Base-by-base conservation (phyloP, 2,888 invertebrate species). In the Drosophila anceps region DNA sequence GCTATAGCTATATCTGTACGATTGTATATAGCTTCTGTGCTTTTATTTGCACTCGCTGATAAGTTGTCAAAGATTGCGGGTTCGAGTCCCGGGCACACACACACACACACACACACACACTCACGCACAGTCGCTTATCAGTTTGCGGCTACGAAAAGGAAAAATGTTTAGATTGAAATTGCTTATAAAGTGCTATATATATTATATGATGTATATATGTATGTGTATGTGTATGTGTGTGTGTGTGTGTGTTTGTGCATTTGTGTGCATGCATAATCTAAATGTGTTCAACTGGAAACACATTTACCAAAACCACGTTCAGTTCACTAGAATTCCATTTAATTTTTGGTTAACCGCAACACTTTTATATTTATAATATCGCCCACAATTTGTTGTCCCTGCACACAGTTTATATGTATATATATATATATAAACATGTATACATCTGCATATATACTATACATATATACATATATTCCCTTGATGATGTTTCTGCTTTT, bases 91-190 rank as follows among this genome's bases (percentile, higher is more conserved):
- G 10, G 18, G 3, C 35, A 13, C 9, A 12, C 50, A 27, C 41
- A 53, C 33, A 15, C 15, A 37, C 2, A 41, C n/a, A n/a, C 9
- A 35, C 0, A 35, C 12, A 20, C 13, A 44, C 7, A 44, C 13
- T 20, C 7, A 44, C 39, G 44, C 31, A 78, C 78, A 76, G 73
- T 73, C 61, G 79, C 79, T 76, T 76, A 76, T 76, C 76, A 76
- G 69, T 74, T 37, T 68, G 62, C 43, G 62, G 67, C 66, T 41
- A 61, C 58, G 27, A 39, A 39, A 33, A 39, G 63, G 51, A 31
- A 44, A 44, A 46, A 35, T 73, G 63, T 60, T 64, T 48, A 58
- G 68, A 64, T 61, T 78, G 50, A 53, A 63, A 41, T 39, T 51
- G 35, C 43, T 57, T 39, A 48, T 15, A 53, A 15, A 51, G 31